Conservation (phyloP, 2,113 vertebrate genomes). For the Anarhynchus alexandrinus region DNA sequence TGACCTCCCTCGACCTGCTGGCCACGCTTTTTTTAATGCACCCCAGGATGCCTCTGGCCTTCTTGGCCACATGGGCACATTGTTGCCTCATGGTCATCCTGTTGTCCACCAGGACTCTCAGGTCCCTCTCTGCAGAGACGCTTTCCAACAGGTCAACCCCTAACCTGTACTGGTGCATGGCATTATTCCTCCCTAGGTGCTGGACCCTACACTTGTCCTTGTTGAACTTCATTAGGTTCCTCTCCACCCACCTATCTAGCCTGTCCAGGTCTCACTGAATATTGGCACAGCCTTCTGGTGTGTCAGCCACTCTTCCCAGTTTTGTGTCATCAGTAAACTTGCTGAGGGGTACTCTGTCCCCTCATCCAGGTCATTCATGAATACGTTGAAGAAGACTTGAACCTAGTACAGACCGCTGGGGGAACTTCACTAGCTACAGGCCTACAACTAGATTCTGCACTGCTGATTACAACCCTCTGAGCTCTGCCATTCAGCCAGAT, state of each 20-base stretch:
- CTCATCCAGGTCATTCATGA: not conserved
- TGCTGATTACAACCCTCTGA: not conserved
- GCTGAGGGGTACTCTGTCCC: not conserved
- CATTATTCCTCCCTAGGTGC: not conserved
- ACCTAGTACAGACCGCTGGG: not conserved
- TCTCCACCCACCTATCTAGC: not conserved
- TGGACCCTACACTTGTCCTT: not conserved
- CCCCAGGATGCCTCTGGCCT: too few relatives aligned
- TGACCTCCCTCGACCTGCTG: too few relatives aligned
- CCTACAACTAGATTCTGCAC: not conserved
- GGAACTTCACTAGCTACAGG: not conserved
- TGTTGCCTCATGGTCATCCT: not conserved
- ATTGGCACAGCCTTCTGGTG: not conserved
- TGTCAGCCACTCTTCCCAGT: not conserved
- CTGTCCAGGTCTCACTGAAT: not conserved
- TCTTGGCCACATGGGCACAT: not conserved
- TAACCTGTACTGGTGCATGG: not conserved
- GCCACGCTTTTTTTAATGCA: too few relatives aligned
- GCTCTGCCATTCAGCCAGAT: not conserved
- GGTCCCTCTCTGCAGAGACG: not conserved
- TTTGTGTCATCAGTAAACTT: not conserved
- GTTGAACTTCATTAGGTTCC: not conserved
- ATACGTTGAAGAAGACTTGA: not conserved
- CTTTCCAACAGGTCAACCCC: not conserved
- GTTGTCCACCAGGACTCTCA: not conserved